These are phyloP conservation scores for Plotosus lineatus DNA, from an alignment of 2,113 vertebrate genomes.

Conservation along the genomic window DNA sequence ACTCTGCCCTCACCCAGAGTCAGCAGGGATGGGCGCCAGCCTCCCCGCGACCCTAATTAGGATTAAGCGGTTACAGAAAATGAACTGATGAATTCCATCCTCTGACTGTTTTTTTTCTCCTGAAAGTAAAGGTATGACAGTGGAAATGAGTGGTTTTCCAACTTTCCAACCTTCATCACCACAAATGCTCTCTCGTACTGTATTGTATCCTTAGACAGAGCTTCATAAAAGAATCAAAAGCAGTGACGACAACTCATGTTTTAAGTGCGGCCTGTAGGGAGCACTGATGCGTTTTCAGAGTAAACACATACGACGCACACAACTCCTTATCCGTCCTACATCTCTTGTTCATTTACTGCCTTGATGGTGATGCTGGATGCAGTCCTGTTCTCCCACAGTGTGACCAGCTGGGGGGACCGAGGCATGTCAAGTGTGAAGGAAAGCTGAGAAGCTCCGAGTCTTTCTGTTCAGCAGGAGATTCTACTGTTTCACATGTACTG, in stretches of 20 bases:
- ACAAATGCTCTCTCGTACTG: background rate
- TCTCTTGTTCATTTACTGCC: slow-evolving; percentile 48
- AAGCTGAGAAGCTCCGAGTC: slow-evolving; percentile 42
- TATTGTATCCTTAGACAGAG: background rate
- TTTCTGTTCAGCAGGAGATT: slow-evolving; percentile 32
- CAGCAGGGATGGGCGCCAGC: no score
- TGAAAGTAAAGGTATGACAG: background rate
- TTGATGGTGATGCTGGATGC: slow-evolving; percentile 32
- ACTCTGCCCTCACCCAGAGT: no score
- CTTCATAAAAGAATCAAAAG: background rate
- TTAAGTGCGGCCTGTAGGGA: slow-evolving; percentile 58
- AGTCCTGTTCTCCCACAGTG: slow-evolving; percentile 40
- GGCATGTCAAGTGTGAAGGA: slow-evolving; percentile 39
- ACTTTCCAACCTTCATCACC: background rate
- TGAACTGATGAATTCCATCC: no score
- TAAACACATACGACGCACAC: slow-evolving; percentile 35
- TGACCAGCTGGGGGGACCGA: slow-evolving; percentile 37
- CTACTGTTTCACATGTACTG: slow-evolving; percentile 26
- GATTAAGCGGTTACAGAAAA: no score
- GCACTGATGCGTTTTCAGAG: slow-evolving; percentile 56
- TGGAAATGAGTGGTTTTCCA: background rate
- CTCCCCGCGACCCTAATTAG: no score
- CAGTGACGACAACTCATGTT: slow-evolving; percentile 33
- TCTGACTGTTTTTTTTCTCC: no score
- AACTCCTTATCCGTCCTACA: slow-evolving; percentile 38